Percentiles rank a stretch among this genome's conserved stretches.
phyloP scores from a whole-genome alignment of 2,888 invertebrate genomes.

The Drosophila merina region DNA sequence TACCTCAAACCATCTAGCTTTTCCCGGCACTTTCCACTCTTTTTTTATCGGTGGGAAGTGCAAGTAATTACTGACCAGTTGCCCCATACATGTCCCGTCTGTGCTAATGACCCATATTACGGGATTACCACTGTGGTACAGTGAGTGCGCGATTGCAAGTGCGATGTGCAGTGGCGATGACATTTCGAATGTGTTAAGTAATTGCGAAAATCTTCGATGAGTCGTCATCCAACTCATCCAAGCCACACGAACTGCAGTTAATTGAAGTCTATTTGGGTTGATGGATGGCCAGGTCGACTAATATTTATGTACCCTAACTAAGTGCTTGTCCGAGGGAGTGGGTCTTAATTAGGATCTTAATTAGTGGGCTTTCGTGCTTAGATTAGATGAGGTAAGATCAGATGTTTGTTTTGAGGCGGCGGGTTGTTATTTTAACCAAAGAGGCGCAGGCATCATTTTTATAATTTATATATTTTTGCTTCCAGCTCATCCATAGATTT shows the following conservation, averaged over 20 bases:
- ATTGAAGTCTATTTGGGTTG: slow-evolving; percentile 43
- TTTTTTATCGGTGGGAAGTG: slow-evolving; percentile 25
- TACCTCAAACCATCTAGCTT: slow-evolving; percentile 1
- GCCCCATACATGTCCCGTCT: slow-evolving; percentile 31
- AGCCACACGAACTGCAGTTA: slow-evolving; percentile 19
- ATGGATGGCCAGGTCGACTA: slow-evolving; percentile 23
- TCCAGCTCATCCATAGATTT: not conserved
- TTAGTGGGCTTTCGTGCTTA: slow-evolving; percentile 11
- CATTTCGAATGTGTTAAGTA: slow-evolving; percentile 45
- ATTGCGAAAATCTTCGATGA: slow-evolving; percentile 53
- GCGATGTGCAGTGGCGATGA: slow-evolving; percentile 36
- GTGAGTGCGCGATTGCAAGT: slow-evolving; percentile 25
- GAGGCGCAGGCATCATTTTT: no score
- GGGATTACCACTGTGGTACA: slow-evolving; percentile 29
- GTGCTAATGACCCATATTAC: slow-evolving; percentile 72
- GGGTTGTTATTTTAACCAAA: not conserved
- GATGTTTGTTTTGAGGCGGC: not conserved
- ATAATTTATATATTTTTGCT: not conserved
- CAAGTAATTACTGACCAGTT: slow-evolving; percentile 52
- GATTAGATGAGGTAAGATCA: slow-evolving; percentile 20
- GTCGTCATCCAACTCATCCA: slow-evolving; percentile 41
- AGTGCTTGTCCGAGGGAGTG: slow-evolving; percentile 21
- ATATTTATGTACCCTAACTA: slow-evolving; percentile 3
- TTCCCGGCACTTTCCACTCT: not conserved
- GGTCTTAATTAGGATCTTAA: slow-evolving; percentile 33